These are phyloP conservation scores for Zosterops lateralis DNA, from an alignment of 2,113 vertebrate genomes.

Conservation along the genomic window DNA sequence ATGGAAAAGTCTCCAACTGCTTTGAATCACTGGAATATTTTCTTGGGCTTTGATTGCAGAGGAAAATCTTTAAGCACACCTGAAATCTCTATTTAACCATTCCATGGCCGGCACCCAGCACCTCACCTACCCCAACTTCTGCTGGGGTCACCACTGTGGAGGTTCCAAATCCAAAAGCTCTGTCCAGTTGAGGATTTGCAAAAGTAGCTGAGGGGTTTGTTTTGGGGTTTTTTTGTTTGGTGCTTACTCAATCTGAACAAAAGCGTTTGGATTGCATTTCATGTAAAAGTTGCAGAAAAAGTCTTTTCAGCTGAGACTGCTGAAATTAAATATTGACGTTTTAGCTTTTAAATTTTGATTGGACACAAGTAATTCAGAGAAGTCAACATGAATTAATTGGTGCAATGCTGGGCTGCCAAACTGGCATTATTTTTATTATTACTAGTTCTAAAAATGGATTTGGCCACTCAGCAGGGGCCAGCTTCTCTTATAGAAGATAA, in stretches of 20 bases:
- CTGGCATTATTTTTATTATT: constrained; percentile 19
- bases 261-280: constrained; percentile 19
- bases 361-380: constrained; percentile 21
- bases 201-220: not conserved
- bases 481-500: not conserved
- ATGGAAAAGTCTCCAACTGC: not conserved
- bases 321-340: constrained; percentile 58
- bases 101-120: not conserved
- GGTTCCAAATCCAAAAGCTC: not conserved
- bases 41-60: not conserved
- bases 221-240: not conserved
- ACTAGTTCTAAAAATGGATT: constrained; percentile 21
- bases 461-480: not conserved
- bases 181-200: not conserved
- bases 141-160: not conserved
- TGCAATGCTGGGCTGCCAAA: constrained; percentile 16
- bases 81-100: not conserved
- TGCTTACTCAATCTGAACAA: not conserved
- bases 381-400: constrained; percentile 47
- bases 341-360: constrained; percentile 52
- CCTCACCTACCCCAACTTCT: not conserved
- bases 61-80: not conserved
- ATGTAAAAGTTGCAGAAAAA: constrained; percentile 25
- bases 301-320: constrained; percentile 20
- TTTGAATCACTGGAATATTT: not conserved